Evolutionary conservation across 2,888 invertebrate species (phyloP), one percentile per base, ranked within the genome.

Genomic region (Parnassius smintheus): DNA sequence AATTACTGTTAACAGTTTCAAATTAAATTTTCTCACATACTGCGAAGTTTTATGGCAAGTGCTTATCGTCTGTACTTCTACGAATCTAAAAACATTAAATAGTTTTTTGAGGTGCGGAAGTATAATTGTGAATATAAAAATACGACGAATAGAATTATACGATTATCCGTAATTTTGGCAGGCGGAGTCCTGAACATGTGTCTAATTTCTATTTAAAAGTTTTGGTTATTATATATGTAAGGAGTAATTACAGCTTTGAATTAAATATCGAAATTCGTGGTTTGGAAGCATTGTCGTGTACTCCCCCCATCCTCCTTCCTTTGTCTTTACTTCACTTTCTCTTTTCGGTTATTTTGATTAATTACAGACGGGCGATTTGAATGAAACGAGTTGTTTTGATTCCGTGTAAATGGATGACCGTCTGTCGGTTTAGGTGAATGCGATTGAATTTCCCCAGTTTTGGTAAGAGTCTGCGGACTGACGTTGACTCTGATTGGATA

Each of bases 361-460:
- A 82, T 83, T 75, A 76, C 73, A 61, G 67, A 64, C 68, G 68
- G 65, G 67, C 71, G 67, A 75, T 78, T 80, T 82, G 74, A 78
- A 81, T 76, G 66, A 72, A 72, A 72, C 70, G 69, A 72, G 69
- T 71, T 70, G 74, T 77, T 80, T 72, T 66, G 70, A 75, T 68
- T 71, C 70, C 70, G 66, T 72, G 74, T 79, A 75, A 80, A 80
- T 77, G 72, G 71, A 66, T 67, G 59, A 22, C 22, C 49, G 56
- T 64, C 62, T 64, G 58, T 62, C 65, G 66, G 67, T 66, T 65
- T 64, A 68, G 22, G 52, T 57, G 46, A 53, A 48, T 53, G 71
- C 71, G 70, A 69, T 74, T 70, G 68, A 70, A 71, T 70, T 73
- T 63, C 66, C 2, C 46, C 45, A 52, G 51, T 61, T 61, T 61